A percentile compares a stretch with the other conserved stretches of the same genome.
These are phyloP conservation scores for Agonopterix alstromeriana DNA, from an alignment of 2,888 invertebrate genomes.

Conservation along the genomic window DNA sequence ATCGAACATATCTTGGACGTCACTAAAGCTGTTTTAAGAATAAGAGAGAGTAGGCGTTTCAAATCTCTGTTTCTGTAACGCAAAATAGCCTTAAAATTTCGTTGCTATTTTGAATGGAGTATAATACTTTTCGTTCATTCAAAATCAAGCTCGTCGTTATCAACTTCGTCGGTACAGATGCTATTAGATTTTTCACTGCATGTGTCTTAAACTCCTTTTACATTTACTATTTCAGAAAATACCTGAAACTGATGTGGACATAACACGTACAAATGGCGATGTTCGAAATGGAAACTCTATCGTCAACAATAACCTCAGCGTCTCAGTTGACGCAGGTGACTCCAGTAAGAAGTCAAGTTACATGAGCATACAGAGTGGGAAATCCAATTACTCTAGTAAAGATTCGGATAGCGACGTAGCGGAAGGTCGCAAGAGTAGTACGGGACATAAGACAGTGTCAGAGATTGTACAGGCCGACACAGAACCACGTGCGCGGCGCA, in stretches of 20 bases:
- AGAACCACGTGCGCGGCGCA: conserved; percentile 34
- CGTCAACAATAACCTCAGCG: conserved; percentile 18
- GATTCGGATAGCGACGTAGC: conserved; percentile 40
- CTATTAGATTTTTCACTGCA: too few relatives aligned
- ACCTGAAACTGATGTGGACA: conserved; percentile 29
- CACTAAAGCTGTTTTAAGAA: too few relatives aligned
- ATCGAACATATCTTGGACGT: too few relatives aligned
- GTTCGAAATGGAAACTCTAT: conserved; percentile 28
- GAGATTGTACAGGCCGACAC: conserved; percentile 46
- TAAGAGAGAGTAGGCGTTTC: too few relatives aligned
- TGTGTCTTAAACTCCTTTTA: not conserved
- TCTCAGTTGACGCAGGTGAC: conserved; percentile 26
- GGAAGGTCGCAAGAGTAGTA: conserved; percentile 42
- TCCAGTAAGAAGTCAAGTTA: conserved; percentile 36
- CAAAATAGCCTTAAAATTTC: too few relatives aligned
- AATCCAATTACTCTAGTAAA: conserved; percentile 28
- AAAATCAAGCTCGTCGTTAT: too few relatives aligned
- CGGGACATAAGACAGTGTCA: conserved; percentile 52
- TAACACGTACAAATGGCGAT: conserved; percentile 17
- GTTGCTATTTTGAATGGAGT: too few relatives aligned
- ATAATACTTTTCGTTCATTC: too few relatives aligned
- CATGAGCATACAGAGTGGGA: conserved; percentile 45
- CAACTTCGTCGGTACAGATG: too few relatives aligned
- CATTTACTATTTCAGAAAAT: conserved; percentile 32
- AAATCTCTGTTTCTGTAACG: too few relatives aligned